Evolutionary conservation across 2,113 vertebrate genomes (phyloP).

Genomic region (Panurus biarmicus): DNA sequence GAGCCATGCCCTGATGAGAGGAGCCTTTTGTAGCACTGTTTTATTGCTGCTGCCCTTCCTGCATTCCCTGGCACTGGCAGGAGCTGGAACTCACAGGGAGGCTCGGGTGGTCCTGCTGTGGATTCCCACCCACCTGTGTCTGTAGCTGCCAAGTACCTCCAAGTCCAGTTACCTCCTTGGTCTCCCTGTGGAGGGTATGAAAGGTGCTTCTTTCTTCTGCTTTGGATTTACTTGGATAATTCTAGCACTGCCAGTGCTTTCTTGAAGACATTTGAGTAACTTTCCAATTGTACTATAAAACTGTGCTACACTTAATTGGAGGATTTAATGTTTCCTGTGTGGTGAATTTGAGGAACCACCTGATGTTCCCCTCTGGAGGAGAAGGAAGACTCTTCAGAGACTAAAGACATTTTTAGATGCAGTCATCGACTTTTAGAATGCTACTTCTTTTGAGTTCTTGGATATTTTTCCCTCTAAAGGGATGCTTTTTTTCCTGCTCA

Average conservation of each 20-base stretch:
- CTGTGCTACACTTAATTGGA: slow-evolving; percentile 23
- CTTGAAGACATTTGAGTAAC: not conserved
- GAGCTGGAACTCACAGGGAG: not conserved
- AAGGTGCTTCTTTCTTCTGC: slow-evolving; percentile 56
- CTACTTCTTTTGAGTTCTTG: not conserved
- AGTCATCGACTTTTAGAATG: slow-evolving; percentile 17
- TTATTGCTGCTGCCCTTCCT: slow-evolving; percentile 21
- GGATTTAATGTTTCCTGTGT: slow-evolving; percentile 27
- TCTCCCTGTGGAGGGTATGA: not conserved
- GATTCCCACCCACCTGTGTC: not conserved
- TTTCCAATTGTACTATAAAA: slow-evolving; percentile 31
- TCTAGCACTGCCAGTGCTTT: slow-evolving; percentile 34
- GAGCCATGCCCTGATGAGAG: slow-evolving; percentile 22
- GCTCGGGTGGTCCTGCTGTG: not conserved
- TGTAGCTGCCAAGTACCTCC: slow-evolving; percentile 26
- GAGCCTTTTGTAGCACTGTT: slow-evolving; percentile 47
- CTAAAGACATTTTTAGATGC: slow-evolving; percentile 30
- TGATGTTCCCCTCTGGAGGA: slow-evolving; percentile 33
- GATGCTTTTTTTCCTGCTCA: slow-evolving; percentile 55
- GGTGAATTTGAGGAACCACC: slow-evolving; percentile 10
- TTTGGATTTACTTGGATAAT: slow-evolving; percentile 30
- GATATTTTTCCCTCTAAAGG: slow-evolving; percentile 20
- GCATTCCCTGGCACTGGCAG: slow-evolving; percentile 21
- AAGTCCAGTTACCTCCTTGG: slow-evolving; percentile 15
- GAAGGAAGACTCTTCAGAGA: slow-evolving; percentile 1